Conservation (phyloP, 1,140 invertebrate genomes). For the Anastrepha obliqua region DNA sequence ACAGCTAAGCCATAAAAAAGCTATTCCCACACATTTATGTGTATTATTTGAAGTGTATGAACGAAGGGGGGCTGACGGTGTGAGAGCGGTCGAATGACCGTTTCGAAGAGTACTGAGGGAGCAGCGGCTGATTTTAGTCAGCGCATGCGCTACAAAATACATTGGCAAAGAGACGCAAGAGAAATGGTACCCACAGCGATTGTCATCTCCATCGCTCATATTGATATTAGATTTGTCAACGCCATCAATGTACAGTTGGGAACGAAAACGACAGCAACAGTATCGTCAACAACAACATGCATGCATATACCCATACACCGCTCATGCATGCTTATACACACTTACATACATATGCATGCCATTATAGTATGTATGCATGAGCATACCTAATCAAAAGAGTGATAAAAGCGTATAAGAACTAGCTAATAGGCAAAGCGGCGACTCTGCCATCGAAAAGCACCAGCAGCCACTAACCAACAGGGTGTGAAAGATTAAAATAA, state of each 20-base stretch:
- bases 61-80: conserved; percentile 1
- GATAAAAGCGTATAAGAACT: conserved; percentile 35
- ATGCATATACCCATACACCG: neutral
- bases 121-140: neutral
- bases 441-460: neutral
- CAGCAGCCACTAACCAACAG: conserved; percentile 33
- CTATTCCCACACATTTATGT: neutral
- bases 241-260: conserved; percentile 40
- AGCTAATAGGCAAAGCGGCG: conserved; percentile 30
- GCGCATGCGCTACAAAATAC: conserved; percentile 4
- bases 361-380: neutral
- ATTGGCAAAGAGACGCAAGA: neutral
- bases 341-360: neutral
- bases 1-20: neutral
- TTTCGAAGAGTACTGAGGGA: conserved; percentile 18
- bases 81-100: neutral
- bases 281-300: conserved; percentile 43
- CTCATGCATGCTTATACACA: neutral
- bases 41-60: neutral
- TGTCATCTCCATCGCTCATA: conserved; percentile 52
- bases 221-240: conserved; percentile 18
- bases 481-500: conserved; percentile 52
- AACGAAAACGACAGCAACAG: conserved; percentile 55
- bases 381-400: neutral
- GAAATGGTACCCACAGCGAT: neutral